These are phyloP conservation scores for Trachops cirrhosus DNA, from an alignment of 2,797 vertebrate species.

Conservation along the genomic window DNA sequence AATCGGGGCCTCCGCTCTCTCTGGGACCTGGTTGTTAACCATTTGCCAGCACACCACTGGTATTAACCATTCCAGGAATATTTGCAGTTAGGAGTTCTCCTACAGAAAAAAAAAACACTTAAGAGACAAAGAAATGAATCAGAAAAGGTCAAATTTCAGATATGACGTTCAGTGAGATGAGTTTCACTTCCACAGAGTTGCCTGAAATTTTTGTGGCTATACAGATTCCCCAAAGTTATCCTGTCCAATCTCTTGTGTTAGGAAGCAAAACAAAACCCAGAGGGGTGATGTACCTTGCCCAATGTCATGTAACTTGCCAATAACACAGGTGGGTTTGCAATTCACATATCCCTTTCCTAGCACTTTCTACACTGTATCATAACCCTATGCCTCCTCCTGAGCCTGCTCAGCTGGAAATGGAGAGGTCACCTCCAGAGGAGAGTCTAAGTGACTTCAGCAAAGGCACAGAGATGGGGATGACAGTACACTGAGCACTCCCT, in stretches of 20 bases:
- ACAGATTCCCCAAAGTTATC: background rate
- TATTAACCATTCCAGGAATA: background rate
- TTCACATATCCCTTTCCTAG: background rate
- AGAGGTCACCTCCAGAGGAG: background rate
- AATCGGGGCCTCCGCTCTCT: background rate
- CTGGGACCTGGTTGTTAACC: background rate
- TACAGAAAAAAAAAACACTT: background rate
- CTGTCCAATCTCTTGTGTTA: background rate
- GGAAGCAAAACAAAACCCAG: background rate
- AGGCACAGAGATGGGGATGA: background rate
- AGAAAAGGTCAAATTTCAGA: background rate
- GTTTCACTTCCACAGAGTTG: background rate
- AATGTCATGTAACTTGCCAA: background rate
- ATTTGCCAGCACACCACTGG: background rate
- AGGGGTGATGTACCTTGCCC: background rate
- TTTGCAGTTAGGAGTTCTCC: background rate
- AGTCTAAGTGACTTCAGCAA: background rate
- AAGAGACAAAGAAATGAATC: background rate
- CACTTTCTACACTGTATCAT: rapidly evolving
- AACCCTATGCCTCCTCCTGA: background rate
- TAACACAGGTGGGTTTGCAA: background rate
- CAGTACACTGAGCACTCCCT: rapidly evolving
- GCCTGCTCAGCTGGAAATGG: background rate
- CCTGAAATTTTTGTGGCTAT: background rate
- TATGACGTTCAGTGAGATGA: background rate